Evolutionary conservation across 2,113 vertebrate species (phyloP).

Genomic region (Sus scrofa): T2T-Sscrofa CM000825.6:107201001-107201500

Average conservation of each 20-base stretch:
- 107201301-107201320: slow-evolving; percentile 35
- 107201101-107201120: background rate
- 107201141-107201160: background rate
- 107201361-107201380: slow-evolving; percentile 21
- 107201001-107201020: background rate
- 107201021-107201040: background rate
- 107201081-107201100: background rate
- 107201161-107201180: background rate
- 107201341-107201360: background rate
- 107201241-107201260: background rate
- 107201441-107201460: background rate
- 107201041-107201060: background rate
- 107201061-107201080: background rate
- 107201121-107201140: background rate
- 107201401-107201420: background rate
- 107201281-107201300: slow-evolving; percentile 60
- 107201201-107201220: slow-evolving; percentile 19
- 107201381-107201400: slow-evolving; percentile 24
- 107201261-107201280: slow-evolving; percentile 46
- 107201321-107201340: slow-evolving; percentile 43
- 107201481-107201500: background rate
- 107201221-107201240: background rate
- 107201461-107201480: background rate
- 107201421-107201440: background rate
- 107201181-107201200: background rate